Conservation (phyloP, 2,888 invertebrate genomes). For the Cataglyphis livida region DNA sequence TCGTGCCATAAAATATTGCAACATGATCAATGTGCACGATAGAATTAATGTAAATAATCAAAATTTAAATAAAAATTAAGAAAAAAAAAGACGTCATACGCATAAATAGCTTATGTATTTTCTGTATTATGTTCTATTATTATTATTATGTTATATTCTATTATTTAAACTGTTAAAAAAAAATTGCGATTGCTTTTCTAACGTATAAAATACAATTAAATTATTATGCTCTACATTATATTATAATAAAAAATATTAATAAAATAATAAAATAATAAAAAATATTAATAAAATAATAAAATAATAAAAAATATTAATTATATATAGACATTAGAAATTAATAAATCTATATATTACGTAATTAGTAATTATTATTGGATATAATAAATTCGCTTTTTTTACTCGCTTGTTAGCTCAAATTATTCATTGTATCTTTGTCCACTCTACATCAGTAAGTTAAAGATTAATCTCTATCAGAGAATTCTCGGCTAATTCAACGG, state of each 20-base stretch:
- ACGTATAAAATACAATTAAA: not conserved
- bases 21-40: not conserved
- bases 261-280: too few relatives aligned
- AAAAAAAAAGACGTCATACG: not conserved
- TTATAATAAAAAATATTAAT: too few relatives aligned
- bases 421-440: not conserved
- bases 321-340: too few relatives aligned
- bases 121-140: not conserved
- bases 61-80: not conserved
- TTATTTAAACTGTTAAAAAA: not conserved
- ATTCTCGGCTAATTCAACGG: not conserved
- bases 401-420: not conserved
- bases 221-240: not conserved
- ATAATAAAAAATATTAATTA: too few relatives aligned
- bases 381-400: not conserved
- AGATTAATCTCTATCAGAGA: not conserved
- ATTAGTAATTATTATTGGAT: not conserved
- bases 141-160: not conserved
- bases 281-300: too few relatives aligned
- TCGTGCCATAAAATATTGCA: not conserved
- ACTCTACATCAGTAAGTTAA: not conserved
- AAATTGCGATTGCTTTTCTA: not conserved
- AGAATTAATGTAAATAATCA: not conserved
- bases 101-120: not conserved
- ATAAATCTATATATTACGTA: not conserved